Base-by-base conservation (phyloP, 2,797 vertebrate species). In the Hylomyscus alleni region DNA sequence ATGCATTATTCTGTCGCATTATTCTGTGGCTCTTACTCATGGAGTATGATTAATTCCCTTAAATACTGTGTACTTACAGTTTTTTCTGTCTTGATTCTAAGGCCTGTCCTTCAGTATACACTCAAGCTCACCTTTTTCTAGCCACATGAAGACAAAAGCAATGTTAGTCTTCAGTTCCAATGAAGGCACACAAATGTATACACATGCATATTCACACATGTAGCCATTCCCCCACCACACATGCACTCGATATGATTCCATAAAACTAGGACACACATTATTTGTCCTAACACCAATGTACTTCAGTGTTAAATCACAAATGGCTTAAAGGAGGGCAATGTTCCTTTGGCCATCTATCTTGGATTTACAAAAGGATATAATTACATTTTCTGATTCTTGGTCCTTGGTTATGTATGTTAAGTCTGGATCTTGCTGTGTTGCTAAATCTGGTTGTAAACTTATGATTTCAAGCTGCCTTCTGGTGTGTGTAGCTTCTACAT, bases 1-100 rank as follows among this genome's bases (percentile, higher is more conserved):
- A 95, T 97, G 31, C 90, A 98, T 99, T 99, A 98, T 99, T 98
- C 98, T 98, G 97, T 99, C 99, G 98, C 99, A 99, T 99, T 99
- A 99, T 99, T 99, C n/a, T n/a, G n/a, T 99, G 98, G 98, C 98
- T 97, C 65, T 58, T 92, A 93, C 97, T 95, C 54, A 20, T 89
- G 83, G 50, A n/a, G 86, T 97, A 93, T 97, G 90, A 97, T 98
- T 95, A 93, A 90, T 97, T 97, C 92, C 92, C 97, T 69, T 72
- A 54, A 89, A 47, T 93, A 95, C 97, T 97, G 72, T 85, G 34
- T 88, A 77, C 94, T 95, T 82, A 58, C 15, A 54, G 75, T 94
- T 58, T 29, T 96, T 29, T 91, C 93, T 97, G 91, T 85, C 83
- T 94, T 96, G 89, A 93, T 19, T 22, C 85, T 8, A 92, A 69